Base-by-base conservation (phyloP, 2,888 invertebrate genomes). In the Oscheius sp. region DNA sequence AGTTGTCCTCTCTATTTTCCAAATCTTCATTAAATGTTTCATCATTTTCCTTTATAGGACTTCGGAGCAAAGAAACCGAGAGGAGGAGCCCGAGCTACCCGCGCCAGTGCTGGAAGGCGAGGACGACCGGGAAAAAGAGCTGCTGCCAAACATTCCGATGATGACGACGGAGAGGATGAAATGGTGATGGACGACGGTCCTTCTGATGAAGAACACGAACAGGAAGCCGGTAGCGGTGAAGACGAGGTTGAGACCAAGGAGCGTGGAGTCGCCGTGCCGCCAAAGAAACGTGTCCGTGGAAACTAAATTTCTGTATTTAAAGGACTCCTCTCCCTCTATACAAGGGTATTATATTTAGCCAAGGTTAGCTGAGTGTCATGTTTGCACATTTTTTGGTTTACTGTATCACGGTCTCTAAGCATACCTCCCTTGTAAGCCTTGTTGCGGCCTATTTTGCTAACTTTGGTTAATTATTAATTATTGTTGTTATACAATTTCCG, bases 111-210 rank as follows among this genome's bases (percentile, higher is more conserved):
- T 9, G 65, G 72, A 21, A 37, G 75, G 48, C 47, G 71, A 3
- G 58, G 66, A 10, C 59, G 70, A 2, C 58, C 47, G 2, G 58
- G 35, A 1, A 70, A 48, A 29, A 21, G 59, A 1, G 58, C 33
- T 5, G 59, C 59, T 13, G n/a, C 11, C 13, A 47, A 47, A 59
- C 35, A 13, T 47, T n/a, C n/a, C 11, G 60, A 81, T 29, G 78
- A 79, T 9, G 81, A 79, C 29, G 81, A 79, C 1, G 83, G 78
- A 10, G 81, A 83, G n/a, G 86, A 85, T 9, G 81, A 79, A 9
- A 83, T 77, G 32, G 73, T 78, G 55, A 78, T 79, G 50, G 78
- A 80, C 50, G 83, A 84, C 71, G 81, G 80, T 66, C 81, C 81
- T 29, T 77, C 73, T 53, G 63, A 51, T 10, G 81, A 81, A 5